A percentile compares a stretch with the other conserved stretches of the same genome.
Conservation (phyloP, 2,113 vertebrate genomes). For the Glaucomys volans region DNA sequence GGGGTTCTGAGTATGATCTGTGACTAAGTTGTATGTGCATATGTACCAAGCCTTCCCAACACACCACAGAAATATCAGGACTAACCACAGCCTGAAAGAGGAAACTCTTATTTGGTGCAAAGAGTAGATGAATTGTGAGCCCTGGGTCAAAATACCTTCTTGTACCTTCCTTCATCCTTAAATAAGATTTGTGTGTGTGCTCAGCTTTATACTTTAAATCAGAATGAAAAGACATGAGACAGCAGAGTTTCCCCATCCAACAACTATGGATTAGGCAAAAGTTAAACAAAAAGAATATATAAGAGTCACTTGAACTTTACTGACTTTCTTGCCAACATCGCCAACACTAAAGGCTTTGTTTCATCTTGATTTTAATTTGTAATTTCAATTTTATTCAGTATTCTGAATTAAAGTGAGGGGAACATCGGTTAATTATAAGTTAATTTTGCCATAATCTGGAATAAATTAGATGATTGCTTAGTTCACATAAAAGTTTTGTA, state of each 20-base stretch:
- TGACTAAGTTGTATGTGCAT: background rate
- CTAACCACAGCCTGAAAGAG: constrained; percentile 32
- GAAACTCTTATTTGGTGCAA: constrained; percentile 60
- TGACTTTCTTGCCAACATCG: constrained; percentile 30
- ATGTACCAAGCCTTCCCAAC: background rate
- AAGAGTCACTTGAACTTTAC: constrained; percentile 37
- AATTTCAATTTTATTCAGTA: constrained; percentile 63
- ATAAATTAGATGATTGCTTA: constrained; percentile 77
- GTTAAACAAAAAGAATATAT: constrained; percentile 57
- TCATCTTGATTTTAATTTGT: constrained; percentile 67
- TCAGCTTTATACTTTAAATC: background rate
- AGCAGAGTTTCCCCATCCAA: background rate
- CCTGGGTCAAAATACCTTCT: constrained; percentile 41
- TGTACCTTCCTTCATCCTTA: constrained; percentile 49
- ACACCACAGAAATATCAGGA: constrained; percentile 16
- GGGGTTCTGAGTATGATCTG: constrained; percentile 31
- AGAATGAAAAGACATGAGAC: constrained; percentile 23
- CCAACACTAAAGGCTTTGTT: constrained; percentile 71
- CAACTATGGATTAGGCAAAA: constrained; percentile 17
- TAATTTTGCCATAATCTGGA: constrained; percentile 77
- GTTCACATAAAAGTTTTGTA: constrained; percentile 72
- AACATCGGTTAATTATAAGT: constrained; percentile 72
- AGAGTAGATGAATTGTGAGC: constrained; percentile 62
- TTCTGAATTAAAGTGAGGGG: constrained; percentile 71
- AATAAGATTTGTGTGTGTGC: background rate